phyloP scores from a whole-genome alignment of 2,113 vertebrate species.

The Rhinopomastus cyanomelas region DNA sequence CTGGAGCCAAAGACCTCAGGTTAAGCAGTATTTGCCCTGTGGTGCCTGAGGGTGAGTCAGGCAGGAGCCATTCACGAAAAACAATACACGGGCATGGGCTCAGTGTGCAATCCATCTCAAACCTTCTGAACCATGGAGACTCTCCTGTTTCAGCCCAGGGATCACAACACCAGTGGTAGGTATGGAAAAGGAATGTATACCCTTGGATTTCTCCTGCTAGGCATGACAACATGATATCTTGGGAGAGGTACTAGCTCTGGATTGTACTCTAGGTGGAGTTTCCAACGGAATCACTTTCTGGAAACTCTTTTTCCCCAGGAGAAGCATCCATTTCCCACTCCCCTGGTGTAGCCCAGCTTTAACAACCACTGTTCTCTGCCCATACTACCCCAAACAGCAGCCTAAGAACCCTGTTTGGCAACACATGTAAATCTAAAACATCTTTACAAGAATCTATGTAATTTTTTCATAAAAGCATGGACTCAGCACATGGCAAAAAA shows the following conservation, averaged over 20 bases:
- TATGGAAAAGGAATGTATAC: background rate
- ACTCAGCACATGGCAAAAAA: background rate
- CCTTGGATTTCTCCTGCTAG: background rate
- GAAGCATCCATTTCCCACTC: background rate
- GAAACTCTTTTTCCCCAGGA: background rate
- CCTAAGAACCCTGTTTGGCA: background rate
- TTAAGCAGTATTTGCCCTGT: background rate
- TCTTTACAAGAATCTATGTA: background rate
- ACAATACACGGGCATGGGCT: background rate
- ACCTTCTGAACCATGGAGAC: background rate
- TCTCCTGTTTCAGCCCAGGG: background rate
- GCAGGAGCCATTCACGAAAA: background rate
- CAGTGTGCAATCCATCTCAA: background rate
- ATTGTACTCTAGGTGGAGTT: background rate
- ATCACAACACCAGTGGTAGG: background rate
- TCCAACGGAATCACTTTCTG: background rate
- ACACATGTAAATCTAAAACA: background rate
- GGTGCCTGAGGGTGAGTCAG: rapidly evolving
- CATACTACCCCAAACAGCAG: background rate
- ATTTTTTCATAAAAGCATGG: background rate
- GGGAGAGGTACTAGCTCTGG: background rate
- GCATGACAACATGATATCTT: background rate
- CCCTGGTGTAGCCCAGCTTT: background rate
- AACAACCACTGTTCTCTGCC: background rate
- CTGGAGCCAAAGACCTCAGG: background rate